phyloP scores from a whole-genome alignment of 2,113 vertebrate species.

The Corythaixoides concolor region DNA sequence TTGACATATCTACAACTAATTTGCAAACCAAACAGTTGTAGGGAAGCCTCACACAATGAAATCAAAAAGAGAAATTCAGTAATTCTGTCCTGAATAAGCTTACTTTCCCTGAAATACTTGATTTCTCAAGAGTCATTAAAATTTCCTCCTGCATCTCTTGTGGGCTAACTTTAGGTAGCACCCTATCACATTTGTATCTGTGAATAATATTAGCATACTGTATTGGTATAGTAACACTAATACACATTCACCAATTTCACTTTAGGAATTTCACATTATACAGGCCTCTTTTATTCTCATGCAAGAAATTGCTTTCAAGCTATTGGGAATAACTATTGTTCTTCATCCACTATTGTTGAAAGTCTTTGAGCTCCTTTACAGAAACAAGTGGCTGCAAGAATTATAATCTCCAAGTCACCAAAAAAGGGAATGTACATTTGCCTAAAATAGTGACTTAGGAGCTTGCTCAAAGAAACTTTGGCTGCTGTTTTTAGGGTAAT shows the following conservation, averaged over 20 bases:
- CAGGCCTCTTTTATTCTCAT: neutral
- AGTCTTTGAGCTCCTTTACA: neutral
- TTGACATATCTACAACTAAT: neutral
- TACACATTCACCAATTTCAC: neutral
- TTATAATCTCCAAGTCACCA: neutral
- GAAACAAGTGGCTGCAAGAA: neutral
- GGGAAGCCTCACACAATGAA: neutral
- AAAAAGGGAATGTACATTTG: neutral
- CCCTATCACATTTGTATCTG: neutral
- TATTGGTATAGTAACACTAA: neutral
- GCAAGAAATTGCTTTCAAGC: neutral
- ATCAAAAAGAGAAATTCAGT: neutral
- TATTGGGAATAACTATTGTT: neutral
- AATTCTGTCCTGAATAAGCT: neutral
- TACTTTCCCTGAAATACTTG: neutral
- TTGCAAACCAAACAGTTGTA: neutral
- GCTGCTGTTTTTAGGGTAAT: neutral
- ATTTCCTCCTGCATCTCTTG: neutral
- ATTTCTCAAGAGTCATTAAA: constrained; percentile 14
- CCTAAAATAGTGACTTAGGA: neutral
- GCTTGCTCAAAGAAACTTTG: neutral
- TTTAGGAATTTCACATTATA: neutral
- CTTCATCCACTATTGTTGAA: neutral
- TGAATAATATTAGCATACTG: neutral
- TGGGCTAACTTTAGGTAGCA: neutral